Evolutionary conservation across 2,113 vertebrate genomes (phyloP).

Genomic region (Propithecus coquereli): DNA sequence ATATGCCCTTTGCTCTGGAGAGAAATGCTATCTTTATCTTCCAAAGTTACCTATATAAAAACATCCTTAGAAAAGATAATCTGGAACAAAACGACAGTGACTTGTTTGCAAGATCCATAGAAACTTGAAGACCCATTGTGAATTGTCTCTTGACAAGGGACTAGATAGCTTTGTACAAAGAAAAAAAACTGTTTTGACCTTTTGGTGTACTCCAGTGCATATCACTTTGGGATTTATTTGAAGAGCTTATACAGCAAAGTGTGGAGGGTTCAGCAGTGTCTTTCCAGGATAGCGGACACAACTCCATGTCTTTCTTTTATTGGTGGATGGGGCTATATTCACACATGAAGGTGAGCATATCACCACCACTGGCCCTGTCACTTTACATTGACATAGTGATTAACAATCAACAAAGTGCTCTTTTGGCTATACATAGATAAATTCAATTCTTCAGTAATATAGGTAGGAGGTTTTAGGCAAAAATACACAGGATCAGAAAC

Average conservation of each 20-base stretch:
- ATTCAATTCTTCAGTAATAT: neutral
- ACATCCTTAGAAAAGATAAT: neutral
- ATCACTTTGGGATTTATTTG: neutral
- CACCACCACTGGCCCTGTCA: neutral
- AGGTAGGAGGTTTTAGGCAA: neutral
- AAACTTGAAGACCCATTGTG: neutral
- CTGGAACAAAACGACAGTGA: neutral
- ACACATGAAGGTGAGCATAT: neutral
- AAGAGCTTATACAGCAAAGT: neutral
- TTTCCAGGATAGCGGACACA: neutral
- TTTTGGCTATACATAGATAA: neutral
- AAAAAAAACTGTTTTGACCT: neutral
- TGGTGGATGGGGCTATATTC: neutral
- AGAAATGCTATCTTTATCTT: neutral
- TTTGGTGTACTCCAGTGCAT: neutral
- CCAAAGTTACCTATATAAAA: neutral
- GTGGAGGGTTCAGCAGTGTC: neutral
- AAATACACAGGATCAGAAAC: neutral
- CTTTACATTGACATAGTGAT: neutral
- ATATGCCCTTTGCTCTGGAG: neutral
- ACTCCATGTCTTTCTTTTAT: neutral
- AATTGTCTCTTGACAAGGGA: neutral
- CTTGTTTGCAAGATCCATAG: neutral
- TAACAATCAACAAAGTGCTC: neutral
- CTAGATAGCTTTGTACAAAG: neutral